Conservation (phyloP, 2,113 vertebrate species). For the Cebus imitator region DNA sequence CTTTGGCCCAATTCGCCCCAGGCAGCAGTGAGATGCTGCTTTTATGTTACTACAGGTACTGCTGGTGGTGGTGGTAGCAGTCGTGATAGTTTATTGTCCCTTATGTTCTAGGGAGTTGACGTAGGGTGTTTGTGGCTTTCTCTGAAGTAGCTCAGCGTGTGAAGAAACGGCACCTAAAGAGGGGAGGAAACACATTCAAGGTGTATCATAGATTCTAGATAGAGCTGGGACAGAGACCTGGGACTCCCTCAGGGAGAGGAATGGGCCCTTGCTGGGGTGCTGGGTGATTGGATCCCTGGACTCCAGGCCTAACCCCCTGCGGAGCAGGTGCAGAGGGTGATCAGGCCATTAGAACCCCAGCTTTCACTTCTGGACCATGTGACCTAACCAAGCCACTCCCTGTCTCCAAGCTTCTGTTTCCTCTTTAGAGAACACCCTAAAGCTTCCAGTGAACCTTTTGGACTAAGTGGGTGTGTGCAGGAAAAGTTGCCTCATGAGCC, state of each 20-base stretch:
- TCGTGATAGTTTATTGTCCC: neutral
- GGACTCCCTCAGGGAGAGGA: no score
- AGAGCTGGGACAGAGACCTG: neutral
- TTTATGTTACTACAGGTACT: rapidly evolving
- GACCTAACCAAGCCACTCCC: neutral
- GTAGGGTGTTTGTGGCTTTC: neutral
- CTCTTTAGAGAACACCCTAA: neutral
- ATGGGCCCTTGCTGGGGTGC: neutral
- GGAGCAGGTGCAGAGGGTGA: neutral
- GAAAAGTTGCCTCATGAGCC: neutral
- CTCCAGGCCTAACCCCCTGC: no score
- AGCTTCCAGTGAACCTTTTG: neutral
- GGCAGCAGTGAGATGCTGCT: neutral
- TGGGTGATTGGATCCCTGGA: neutral
- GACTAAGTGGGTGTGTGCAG: neutral
- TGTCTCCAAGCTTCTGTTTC: neutral
- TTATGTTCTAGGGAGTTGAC: neutral
- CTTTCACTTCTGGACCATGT: neutral
- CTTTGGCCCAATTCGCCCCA: neutral
- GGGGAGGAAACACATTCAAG: neutral
- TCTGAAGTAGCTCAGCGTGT: neutral
- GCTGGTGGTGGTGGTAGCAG: rapidly evolving
- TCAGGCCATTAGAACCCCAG: neutral
- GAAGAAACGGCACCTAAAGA: neutral
- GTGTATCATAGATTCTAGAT: neutral